Conservation (phyloP, 1,140 invertebrate genomes). For the Triops cancriformis region DNA sequence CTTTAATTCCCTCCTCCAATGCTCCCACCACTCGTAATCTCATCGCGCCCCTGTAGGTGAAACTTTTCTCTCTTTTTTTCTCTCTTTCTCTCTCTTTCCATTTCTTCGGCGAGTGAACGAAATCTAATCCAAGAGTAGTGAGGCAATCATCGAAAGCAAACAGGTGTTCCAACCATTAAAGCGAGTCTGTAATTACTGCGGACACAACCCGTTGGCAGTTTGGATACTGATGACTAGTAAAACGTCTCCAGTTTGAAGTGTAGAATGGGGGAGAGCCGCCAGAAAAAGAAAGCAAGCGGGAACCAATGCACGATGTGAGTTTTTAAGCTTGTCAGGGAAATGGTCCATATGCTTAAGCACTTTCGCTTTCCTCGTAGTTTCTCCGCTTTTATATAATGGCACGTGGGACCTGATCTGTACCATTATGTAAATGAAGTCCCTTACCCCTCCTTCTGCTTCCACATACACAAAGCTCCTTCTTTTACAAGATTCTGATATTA, state of each 20-base stretch:
- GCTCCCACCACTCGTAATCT: no score
- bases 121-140: background rate
- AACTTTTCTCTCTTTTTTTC: background rate
- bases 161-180: background rate
- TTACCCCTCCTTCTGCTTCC: background rate
- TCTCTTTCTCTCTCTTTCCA: background rate
- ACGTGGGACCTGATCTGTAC: background rate
- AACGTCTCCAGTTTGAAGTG: background rate
- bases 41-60: no score
- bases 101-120: background rate
- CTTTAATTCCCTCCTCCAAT: no score
- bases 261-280: background rate
- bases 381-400: background rate
- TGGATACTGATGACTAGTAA: background rate
- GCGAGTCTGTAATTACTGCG: background rate
- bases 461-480: background rate
- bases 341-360: background rate
- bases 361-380: background rate
- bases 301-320: background rate
- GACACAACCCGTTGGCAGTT: background rate
- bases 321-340: background rate
- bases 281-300: no score
- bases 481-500: background rate
- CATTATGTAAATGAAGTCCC: background rate
- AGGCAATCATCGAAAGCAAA: background rate